These are phyloP conservation scores for Adelosebastes latens DNA, from an alignment of 2,797 vertebrate species.

Conservation along the genomic window DNA sequence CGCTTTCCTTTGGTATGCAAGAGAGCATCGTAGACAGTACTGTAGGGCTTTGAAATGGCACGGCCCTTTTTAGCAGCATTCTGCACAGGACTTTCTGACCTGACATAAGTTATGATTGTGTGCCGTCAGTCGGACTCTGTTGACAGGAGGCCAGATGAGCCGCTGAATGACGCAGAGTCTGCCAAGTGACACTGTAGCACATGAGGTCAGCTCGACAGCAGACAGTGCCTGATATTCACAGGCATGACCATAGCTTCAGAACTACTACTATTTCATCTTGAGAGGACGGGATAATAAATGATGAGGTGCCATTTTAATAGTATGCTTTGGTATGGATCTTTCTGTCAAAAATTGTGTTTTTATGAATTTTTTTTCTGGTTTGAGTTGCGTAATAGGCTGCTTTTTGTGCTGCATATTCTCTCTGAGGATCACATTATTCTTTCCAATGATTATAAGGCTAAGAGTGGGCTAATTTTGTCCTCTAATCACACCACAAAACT, in stretches of 20 bases:
- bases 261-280: neutral
- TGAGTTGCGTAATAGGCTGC: neutral
- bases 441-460: neutral
- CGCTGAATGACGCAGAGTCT: slow-evolving; percentile 67
- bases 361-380: neutral
- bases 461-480: neutral
- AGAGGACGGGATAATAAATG: neutral
- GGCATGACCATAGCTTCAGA: neutral
- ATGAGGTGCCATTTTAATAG: slow-evolving; percentile 9
- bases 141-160: slow-evolving; percentile 44
- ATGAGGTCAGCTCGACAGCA: slow-evolving; percentile 1
- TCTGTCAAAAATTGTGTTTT: neutral
- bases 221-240: slow-evolving; percentile 4
- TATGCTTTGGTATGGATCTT: neutral
- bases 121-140: slow-evolving; percentile 42
- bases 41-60: neutral
- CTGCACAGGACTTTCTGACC: neutral
- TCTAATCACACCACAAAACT: neutral
- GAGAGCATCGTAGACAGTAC: neutral
- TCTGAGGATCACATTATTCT: neutral
- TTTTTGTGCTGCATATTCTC: neutral
- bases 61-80: neutral
- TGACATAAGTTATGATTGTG: neutral
- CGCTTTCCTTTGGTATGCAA: neutral
- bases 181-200: slow-evolving; percentile 7